Percentiles rank a stretch among this genome's conserved stretches.
Evolutionary conservation across 2,888 invertebrate genomes (phyloP).

Genomic region (Caenorhabditis imperialis): DNA sequence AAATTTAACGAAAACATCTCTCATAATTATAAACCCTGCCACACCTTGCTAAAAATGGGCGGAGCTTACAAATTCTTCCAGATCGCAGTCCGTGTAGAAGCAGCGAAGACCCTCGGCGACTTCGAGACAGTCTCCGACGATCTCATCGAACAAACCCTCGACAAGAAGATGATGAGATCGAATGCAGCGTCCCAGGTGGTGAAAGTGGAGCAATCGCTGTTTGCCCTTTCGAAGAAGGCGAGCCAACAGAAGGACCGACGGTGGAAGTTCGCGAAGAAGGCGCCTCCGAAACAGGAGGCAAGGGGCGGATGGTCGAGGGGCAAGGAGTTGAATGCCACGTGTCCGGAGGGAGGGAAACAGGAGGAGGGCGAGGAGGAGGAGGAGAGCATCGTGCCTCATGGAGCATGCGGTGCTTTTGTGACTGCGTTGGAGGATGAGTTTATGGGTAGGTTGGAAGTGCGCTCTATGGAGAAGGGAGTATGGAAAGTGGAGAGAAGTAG

Average conservation of each 20-base stretch:
- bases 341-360: conserved; percentile 32
- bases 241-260: conserved; percentile 5
- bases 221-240: conserved; percentile 39
- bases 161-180: conserved; percentile 96
- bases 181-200: conserved; percentile 80
- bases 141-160: conserved; percentile 94
- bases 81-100: conserved; percentile 73
- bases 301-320: conserved; percentile 59
- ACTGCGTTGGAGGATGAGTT: conserved; percentile 98
- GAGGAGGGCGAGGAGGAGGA: conserved; percentile 81
- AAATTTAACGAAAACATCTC: too few species aligned
- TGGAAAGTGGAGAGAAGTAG: too few species aligned
- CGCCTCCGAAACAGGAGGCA: neutral
- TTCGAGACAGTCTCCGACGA: conserved; percentile 90
- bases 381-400: conserved; percentile 88
- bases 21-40: too few species aligned
- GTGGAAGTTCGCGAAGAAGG: conserved; percentile 39
- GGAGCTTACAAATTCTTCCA: too few species aligned
- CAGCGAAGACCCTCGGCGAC: conserved; percentile 82
- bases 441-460: conserved; percentile 83
- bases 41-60: too few species aligned
- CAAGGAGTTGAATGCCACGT: conserved; percentile 56
- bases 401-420: conserved; percentile 97
- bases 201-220: conserved; percentile 44
- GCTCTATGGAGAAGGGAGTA: too few species aligned